These are phyloP conservation scores for Lacanobia oleracea DNA, from an alignment of 2,888 invertebrate genomes.

Conservation along the genomic window DNA sequence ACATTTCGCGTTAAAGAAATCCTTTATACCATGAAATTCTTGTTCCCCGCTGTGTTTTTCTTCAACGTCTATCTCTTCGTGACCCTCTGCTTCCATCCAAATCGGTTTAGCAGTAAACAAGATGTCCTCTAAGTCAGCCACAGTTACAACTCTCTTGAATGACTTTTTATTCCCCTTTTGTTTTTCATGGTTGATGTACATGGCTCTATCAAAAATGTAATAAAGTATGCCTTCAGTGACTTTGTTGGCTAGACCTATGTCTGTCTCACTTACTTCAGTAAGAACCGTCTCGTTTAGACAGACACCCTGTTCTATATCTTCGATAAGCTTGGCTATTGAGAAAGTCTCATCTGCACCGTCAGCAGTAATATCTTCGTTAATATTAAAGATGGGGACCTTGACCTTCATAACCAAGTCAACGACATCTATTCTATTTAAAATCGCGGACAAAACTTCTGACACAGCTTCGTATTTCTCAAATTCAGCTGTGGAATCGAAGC, in stretches of 20 bases:
- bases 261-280: constrained; percentile 77
- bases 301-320: constrained; percentile 75
- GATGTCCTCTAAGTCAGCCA: constrained; percentile 85
- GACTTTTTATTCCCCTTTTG: constrained; percentile 69
- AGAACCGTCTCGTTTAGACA: constrained; percentile 75
- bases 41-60: constrained; percentile 14
- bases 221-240: constrained; percentile 82
- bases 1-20: constrained; percentile 35
- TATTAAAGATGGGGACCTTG: constrained; percentile 6
- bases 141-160: constrained; percentile 79
- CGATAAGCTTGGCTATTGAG: constrained; percentile 81
- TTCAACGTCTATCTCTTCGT: constrained; percentile 7
- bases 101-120: constrained; percentile 77
- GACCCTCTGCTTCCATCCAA: constrained; percentile 66
- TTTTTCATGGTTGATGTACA: constrained; percentile 67
- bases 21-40: constrained; percentile 35
- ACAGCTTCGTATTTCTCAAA: constrained; percentile 85
- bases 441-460: constrained; percentile 75
- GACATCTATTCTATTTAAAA: constrained; percentile 77
- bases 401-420: constrained; percentile 30
- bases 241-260: constrained; percentile 70
- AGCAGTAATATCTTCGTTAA: background rate
- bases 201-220: constrained; percentile 80
- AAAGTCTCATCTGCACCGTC: constrained; percentile 69
- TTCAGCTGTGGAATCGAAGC: constrained; percentile 84